Conservation (phyloP, 1,140 invertebrate genomes). For the Calliphora vicina region DNA sequence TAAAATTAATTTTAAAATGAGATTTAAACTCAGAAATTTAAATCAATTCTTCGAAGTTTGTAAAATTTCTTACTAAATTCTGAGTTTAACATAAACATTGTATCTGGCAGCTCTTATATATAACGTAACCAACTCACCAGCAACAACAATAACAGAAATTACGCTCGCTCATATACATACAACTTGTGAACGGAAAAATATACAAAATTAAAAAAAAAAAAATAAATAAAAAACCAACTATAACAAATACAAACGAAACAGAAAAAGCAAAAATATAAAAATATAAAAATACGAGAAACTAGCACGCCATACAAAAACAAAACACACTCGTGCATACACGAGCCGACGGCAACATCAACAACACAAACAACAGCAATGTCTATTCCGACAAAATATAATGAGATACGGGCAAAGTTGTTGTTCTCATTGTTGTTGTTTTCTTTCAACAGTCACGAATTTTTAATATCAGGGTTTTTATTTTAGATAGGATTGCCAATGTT, state of each 20-base stretch:
- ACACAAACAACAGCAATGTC: not conserved
- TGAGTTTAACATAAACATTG: no score
- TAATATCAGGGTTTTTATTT: not conserved
- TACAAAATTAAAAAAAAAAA: not conserved
- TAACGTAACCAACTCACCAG: not conserved
- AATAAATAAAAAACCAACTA: not conserved
- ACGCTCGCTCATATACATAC: not conserved
- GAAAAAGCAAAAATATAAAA: not conserved
- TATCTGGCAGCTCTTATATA: no score
- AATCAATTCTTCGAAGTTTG: no score
- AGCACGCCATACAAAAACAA: slow-evolving; percentile 6
- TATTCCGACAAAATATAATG: slow-evolving; percentile 1
- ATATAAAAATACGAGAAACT: not conserved
- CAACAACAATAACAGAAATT: not conserved
- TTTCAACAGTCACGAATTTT: not conserved
- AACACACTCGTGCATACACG: not conserved
- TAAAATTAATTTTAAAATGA: no score
- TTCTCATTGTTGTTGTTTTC: not conserved
- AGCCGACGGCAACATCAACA: not conserved
- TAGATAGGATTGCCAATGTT: not conserved
- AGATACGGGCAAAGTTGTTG: slow-evolving; percentile 4
- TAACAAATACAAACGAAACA: not conserved
- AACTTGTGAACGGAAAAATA: not conserved
- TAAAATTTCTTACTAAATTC: no score
- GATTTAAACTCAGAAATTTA: no score